Base-by-base conservation (phyloP, 2,113 vertebrate species). In the Sylvia atricapilla region DNA sequence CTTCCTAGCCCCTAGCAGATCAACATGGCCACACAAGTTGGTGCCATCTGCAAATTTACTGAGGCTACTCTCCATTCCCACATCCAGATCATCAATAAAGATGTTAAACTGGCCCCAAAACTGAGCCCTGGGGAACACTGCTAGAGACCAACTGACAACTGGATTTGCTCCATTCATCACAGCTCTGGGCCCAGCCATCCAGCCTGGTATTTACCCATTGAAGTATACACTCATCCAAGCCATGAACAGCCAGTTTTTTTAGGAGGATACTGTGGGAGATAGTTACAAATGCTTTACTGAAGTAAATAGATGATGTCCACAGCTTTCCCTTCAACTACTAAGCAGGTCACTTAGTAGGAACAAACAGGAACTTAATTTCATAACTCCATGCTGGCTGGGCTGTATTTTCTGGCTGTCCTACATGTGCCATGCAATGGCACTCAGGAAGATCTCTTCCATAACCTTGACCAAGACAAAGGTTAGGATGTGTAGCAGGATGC, bases 281-380 rank as follows among this genome's bases (percentile, higher is more conserved):
- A 8, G 49, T 24, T 27, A 64, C 25, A n/a, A 79, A 72, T 0
- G 0, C 41, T 55, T 41, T 41, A 56, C 30, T 35, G 30, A 43
- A 56, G 14, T 49, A 64, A 21, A 22, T 0, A 58, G 18, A 33
- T 1, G 7, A 33, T 0, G 4, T 19, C 11, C 25, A 58, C 31
- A 73, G 31, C 31, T 43, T 37, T 49, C 15, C 44, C 31, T 56
- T 50, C 50, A 73, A 10, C 10, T 63, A 30, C 8, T 41, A 35
- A 63, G 8, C 9, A 7, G 10, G 35, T 63, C 41, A 47, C 9
- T 49, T 72, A 64, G 35, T 41, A n/a, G n/a, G n/a, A n/a, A n/a
- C 33, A 59, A 74, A 28, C 52, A 59, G 28, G 33, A 89, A 13
- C 19, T 52, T 67, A 1, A 2, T 58, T 52, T 63, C 9, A 1